phyloP scores from a whole-genome alignment of 2,113 vertebrate genomes.

The Gavia stellata region DNA sequence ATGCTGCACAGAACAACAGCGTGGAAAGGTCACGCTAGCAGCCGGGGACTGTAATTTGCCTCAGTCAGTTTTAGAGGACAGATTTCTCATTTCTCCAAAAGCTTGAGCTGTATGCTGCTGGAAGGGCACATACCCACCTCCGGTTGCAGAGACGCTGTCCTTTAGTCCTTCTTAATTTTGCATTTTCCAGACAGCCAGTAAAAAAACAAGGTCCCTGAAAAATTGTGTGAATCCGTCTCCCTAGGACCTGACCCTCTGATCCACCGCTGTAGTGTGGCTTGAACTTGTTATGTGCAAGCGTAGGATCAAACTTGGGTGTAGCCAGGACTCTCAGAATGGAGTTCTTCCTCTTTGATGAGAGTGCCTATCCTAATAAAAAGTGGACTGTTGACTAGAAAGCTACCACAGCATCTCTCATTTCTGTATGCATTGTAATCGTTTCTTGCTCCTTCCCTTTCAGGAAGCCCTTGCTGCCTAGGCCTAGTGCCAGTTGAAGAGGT shows the following conservation, averaged over 20 bases:
- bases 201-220: neutral
- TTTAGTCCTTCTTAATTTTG: neutral
- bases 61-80: neutral
- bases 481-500: conserved; percentile 79
- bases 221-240: neutral
- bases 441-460: conserved; percentile 47
- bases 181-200: neutral
- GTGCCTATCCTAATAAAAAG: neutral
- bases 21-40: neutral
- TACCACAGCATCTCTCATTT: neutral
- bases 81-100: neutral
- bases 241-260: neutral
- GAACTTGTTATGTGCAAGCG: neutral
- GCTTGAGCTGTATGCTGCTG: neutral
- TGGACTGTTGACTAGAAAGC: neutral
- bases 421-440: neutral
- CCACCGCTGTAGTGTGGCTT: neutral
- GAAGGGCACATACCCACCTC: neutral
- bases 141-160: neutral
- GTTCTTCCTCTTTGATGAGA: neutral
- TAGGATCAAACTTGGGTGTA: neutral
- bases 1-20: neutral
- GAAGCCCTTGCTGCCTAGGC: conserved; percentile 72
- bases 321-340: neutral
- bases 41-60: neutral